A percentile compares a stretch with the other conserved stretches of the same genome.
Conservation (phyloP, 2,797 vertebrate species). For the Meriones psammophilus region DNA sequence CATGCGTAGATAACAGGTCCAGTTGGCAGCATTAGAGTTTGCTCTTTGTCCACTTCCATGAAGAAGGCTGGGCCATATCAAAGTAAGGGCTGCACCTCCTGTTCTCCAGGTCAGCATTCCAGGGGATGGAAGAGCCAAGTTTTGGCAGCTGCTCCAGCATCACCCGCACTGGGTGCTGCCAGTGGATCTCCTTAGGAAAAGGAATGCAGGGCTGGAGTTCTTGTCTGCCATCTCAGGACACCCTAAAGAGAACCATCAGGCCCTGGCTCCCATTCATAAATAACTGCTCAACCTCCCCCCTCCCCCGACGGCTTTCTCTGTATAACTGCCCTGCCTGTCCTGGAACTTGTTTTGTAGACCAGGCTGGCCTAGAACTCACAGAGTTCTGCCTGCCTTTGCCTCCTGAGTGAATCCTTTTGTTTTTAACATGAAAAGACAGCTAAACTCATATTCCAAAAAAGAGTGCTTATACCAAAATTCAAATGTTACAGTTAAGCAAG, state of each 20-base stretch:
- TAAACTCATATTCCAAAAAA: constrained; percentile 34
- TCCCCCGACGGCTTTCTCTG: no score
- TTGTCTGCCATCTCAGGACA: not conserved
- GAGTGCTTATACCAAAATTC: constrained; percentile 45
- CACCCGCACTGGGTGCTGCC: not conserved
- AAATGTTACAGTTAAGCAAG: not conserved
- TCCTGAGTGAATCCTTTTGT: not conserved
- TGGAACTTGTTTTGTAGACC: no score
- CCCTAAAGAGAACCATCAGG: not conserved
- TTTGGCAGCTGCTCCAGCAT: not conserved
- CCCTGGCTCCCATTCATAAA: not conserved
- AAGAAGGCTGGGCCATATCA: not conserved
- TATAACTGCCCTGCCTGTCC: no score
- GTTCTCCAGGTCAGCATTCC: not conserved
- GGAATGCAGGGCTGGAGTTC: not conserved
- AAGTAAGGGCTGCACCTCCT: not conserved
- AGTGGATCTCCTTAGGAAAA: not conserved
- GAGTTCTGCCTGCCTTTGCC: no score
- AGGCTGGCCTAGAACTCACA: no score
- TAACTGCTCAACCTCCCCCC: not conserved
- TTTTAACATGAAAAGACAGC: constrained; percentile 18
- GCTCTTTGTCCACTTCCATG: not conserved
- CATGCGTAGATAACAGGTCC: not conserved
- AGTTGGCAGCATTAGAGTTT: not conserved
- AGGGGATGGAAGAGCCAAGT: not conserved